These are phyloP conservation scores for Trachelus iudaicus DNA, from an alignment of 2,888 invertebrate genomes.

Conservation along the genomic window DNA sequence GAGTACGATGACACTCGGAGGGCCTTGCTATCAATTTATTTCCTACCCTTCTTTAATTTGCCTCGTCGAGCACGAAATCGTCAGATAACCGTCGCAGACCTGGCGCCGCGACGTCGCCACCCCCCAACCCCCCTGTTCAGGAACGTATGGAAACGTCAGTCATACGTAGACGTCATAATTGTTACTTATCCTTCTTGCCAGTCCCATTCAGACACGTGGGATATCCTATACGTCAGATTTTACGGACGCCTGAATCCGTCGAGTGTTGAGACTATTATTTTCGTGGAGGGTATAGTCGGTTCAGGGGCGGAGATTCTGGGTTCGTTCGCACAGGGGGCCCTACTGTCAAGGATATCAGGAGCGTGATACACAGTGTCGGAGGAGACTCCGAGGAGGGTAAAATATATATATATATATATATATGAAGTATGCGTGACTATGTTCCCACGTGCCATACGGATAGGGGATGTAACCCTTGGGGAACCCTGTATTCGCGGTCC, in stretches of 20 bases:
- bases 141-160: conserved; percentile 33
- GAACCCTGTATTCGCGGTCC: conserved; percentile 18
- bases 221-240: conserved; percentile 43
- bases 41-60: conserved; percentile 21
- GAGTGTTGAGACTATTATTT: conserved; percentile 11
- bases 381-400: background rate
- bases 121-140: background rate
- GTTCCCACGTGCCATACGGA: conserved; percentile 43
- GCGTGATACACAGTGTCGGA: background rate
- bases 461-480: background rate
- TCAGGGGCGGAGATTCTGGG: background rate
- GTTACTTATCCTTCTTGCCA: conserved; percentile 39
- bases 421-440: conserved; percentile 37
- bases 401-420: background rate
- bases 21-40: background rate
- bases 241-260: conserved; percentile 40
- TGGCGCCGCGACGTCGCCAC: background rate
- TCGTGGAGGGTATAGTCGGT: background rate
- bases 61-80: conserved; percentile 45
- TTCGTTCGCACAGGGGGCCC: background rate
- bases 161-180: conserved; percentile 50
- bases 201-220: background rate
- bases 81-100: conserved; percentile 36
- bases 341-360: background rate
- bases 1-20: background rate